phyloP scores from a whole-genome alignment of 2,797 vertebrate genomes.

The Siniperca scherzeri region DNA sequence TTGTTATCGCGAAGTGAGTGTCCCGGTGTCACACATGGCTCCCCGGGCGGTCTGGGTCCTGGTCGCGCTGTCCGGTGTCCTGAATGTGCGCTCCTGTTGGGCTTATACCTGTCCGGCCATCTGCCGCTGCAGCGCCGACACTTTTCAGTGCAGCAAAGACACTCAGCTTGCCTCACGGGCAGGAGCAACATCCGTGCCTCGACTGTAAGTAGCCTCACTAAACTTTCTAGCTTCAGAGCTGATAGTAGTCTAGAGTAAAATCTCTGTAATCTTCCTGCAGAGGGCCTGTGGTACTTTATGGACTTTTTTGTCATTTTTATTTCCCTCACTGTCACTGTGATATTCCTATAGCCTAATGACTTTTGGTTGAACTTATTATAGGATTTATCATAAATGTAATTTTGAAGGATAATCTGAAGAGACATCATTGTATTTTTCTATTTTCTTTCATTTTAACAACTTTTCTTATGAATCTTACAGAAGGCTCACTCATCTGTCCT shows the following conservation, averaged over 20 bases:
- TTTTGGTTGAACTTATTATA: not conserved
- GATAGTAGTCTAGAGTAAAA: not conserved
- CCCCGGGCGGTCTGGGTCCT: slow-evolving; percentile 64
- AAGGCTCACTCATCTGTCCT: slow-evolving; percentile 75
- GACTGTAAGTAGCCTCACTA: slow-evolving; percentile 75
- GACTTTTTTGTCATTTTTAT: not conserved
- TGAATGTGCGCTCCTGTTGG: slow-evolving; percentile 60
- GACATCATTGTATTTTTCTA: slow-evolving; percentile 1
- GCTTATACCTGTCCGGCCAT: slow-evolving; percentile 80
- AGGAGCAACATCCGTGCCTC: slow-evolving; percentile 8
- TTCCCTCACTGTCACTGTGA: not conserved
- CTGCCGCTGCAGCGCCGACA: slow-evolving; percentile 79
- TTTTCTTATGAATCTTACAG: slow-evolving; percentile 66
- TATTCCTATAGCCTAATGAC: not conserved
- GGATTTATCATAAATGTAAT: slow-evolving; percentile 2
- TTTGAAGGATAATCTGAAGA: slow-evolving; percentile 5
- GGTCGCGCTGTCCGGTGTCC: slow-evolving; percentile 62
- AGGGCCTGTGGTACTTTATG: not conserved
- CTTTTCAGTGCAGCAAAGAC: slow-evolving; percentile 78
- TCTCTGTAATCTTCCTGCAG: not conserved
- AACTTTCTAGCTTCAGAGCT: slow-evolving; percentile 5
- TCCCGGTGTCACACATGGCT: slow-evolving; percentile 64
- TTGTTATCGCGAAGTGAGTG: not conserved
- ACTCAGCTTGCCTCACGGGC: slow-evolving; percentile 75
- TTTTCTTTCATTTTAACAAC: slow-evolving; percentile 5